Evolutionary conservation across 2,113 vertebrate species (phyloP), one percentile per base, ranked within the genome.

Genomic region (Garra rufa): DNA sequence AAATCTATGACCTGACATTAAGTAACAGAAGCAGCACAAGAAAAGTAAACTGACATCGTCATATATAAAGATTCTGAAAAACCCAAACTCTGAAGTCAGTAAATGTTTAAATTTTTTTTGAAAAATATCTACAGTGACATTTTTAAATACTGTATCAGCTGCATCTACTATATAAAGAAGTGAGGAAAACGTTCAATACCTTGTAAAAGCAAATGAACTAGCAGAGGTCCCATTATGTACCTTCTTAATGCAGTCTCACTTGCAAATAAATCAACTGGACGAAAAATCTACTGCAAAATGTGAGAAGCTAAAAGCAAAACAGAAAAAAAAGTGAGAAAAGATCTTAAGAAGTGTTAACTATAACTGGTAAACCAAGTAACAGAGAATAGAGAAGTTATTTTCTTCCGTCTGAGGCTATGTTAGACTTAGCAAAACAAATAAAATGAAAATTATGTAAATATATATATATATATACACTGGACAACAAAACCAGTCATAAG

Each of bases 161-260:
- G 15, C 28, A 38, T 17, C 10, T 67, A 69, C 1, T 65, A 30
- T 10, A 69, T 38, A 8, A 69, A 69, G 15, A 67, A 67, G 14
- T 19, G 1, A 81, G 13, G 14, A 73, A 34, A 1, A 14, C 17
- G 75, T 19, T 9, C 69, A 14, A 46, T 83, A 87, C 85, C 85
- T 7, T 75, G 46, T 50, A 87, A 50, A 67, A 87, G 63, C 21
- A 84, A 13, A 57, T 46, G 19, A 59, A 87, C 34, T 14, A 74
- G n/a, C n/a, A 67, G 17, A 73, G 30, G 1, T 34, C 30, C 8
- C 65, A 38, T 69, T 15, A 10, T 38, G 65, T 14, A 63, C 59
- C 59, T 63, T 28, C 24, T 7, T 28, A 19, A 57, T 57, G 26
- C 59, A 28, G 26, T 63, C 26, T 63, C 4, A 28, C 14, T 15